These are phyloP conservation scores for Bombus terrestris DNA, from an alignment of 1,140 invertebrate species.

Conservation along the genomic window DNA sequence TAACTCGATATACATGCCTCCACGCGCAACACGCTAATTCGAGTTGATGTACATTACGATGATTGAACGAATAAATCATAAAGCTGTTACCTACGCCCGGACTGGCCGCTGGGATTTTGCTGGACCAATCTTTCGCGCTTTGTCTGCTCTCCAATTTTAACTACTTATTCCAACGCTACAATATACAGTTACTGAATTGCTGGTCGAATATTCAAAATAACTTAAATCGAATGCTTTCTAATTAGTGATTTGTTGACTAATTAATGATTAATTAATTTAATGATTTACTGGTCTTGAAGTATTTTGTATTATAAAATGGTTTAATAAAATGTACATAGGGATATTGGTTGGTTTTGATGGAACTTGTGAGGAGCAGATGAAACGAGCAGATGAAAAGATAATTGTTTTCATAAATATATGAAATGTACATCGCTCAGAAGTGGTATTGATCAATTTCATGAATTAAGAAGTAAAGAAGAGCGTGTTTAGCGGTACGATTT, in stretches of 20 bases:
- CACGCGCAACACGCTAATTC: conserved; percentile 34
- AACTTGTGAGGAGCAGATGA: too few species aligned
- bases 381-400: too few species aligned
- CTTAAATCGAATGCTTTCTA: too few species aligned
- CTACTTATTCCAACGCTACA: neutral
- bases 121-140: neutral
- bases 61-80: conserved; percentile 58
- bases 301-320: neutral
- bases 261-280: too few species aligned
- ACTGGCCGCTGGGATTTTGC: neutral
- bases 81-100: conserved; percentile 31
- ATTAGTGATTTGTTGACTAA: neutral
- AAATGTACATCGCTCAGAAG: too few species aligned
- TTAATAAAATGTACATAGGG: neutral
- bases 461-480: too few species aligned
- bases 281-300: neutral
- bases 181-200: neutral
- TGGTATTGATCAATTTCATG: too few species aligned
- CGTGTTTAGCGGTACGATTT: too few species aligned
- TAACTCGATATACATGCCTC: conserved; percentile 57
- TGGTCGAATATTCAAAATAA: neutral
- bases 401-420: too few species aligned
- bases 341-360: too few species aligned
- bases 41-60: conserved; percentile 44
- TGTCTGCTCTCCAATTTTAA: neutral